These are phyloP conservation scores for Laterallus jamaicensis DNA, from an alignment of 2,113 vertebrate species.

Conservation along the genomic window DNA sequence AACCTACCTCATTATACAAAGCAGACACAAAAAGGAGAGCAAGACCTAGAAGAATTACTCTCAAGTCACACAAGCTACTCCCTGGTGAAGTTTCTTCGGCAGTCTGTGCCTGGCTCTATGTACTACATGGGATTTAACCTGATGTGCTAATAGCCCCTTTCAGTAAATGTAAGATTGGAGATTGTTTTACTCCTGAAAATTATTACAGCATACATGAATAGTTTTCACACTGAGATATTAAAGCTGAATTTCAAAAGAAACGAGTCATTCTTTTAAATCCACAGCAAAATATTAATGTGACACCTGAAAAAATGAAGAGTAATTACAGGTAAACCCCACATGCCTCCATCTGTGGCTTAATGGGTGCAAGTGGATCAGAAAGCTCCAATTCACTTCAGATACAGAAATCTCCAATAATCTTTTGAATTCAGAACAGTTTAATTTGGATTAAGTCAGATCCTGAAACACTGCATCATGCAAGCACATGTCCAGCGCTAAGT, in stretches of 20 bases:
- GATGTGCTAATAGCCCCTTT: background rate
- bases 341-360: background rate
- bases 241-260: conserved; percentile 58
- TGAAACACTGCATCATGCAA: accelerated
- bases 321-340: background rate
- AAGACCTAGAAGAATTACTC: background rate
- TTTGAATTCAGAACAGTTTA: background rate
- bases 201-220: background rate
- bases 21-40: background rate
- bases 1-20: background rate
- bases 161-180: background rate
- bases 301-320: background rate
- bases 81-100: background rate
- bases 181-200: conserved; percentile 21
- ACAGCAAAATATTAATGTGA: background rate
- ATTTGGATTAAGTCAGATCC: background rate
- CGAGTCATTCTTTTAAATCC: conserved; percentile 34
- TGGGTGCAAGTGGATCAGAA: background rate
- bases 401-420: background rate
- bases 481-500: background rate
- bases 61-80: background rate
- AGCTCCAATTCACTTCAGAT: background rate
- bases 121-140: background rate
- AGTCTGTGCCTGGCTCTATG: background rate
- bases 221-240: conserved; percentile 27